Percentiles rank a stretch among this genome's conserved stretches.
Evolutionary conservation across 2,113 vertebrate species (phyloP).

Genomic region (Xyrauchen texanus): DNA sequence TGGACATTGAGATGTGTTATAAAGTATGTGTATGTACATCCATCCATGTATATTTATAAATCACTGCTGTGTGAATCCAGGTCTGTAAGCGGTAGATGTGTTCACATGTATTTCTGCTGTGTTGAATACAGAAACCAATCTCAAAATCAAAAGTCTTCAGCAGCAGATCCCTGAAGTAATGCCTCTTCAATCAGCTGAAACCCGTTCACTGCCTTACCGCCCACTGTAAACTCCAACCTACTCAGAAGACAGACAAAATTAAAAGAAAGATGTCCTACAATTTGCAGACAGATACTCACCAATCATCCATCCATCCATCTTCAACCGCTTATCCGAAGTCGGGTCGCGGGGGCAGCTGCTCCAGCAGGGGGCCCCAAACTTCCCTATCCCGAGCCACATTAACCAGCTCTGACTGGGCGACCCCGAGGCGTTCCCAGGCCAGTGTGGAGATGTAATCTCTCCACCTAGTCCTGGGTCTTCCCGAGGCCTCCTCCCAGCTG

Average conservation of each 20-base stretch:
- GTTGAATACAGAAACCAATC: constrained; percentile 72
- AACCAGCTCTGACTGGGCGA: no score
- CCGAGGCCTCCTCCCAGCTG: no score
- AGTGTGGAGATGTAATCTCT: no score
- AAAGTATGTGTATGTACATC: constrained; percentile 41
- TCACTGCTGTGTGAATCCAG: constrained; percentile 63
- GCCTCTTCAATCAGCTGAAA: constrained; percentile 72
- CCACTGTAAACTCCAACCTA: constrained; percentile 72
- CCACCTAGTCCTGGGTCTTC: no score
- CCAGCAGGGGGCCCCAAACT: no score
- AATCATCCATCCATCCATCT: no score
- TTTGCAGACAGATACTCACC: no score
- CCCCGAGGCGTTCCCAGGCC: no score
- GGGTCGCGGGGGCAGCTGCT: no score
- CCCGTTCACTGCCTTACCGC: constrained; percentile 62
- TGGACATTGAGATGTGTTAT: not conserved
- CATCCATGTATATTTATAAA: not conserved
- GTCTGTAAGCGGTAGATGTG: constrained; percentile 71
- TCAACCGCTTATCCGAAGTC: no score
- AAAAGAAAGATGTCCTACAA: no score
- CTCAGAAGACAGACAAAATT: not conserved
- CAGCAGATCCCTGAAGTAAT: constrained; percentile 66
- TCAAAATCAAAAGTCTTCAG: constrained; percentile 75
- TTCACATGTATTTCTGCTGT: constrained; percentile 73
- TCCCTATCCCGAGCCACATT: no score